Evolutionary conservation across 2,888 invertebrate species (phyloP), one percentile per base, ranked within the genome.

Genomic region (Caenorhabditis imperialis): DNA sequence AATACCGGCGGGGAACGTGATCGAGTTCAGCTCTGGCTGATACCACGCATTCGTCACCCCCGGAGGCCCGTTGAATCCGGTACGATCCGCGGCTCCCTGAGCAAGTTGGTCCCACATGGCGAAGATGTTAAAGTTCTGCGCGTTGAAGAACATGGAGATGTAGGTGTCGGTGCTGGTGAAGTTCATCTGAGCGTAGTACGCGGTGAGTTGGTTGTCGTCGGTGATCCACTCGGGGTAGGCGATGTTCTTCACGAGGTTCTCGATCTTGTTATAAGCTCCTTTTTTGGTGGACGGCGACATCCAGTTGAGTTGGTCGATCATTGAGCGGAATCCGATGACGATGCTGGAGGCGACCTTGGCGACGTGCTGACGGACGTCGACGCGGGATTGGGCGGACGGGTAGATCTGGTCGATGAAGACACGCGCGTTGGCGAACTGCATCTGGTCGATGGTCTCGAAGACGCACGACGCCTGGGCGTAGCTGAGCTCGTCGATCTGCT

Each of bases 1-100:
- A 54, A 85, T 85, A 38, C 79, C 86, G 25, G 84, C 80, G 8
- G 86, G 86, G 77, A 86, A 82, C 1, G 86, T 85, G 70, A 86
- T 85, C 12, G 85, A 84, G 69, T 86, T 86, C 23, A 81, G 38
- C 44, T 82, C 80, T 20, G 83, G 82, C 61, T 85, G 80, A 42
- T 81, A 81, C 81, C 81, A 81, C 27, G 81, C 81, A 45, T 81
- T 81, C 5, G 78, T 78, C 30, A 75, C 57, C 54, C 79, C 81
- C 14, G 81, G 81, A 7, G 81, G 77, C 33, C 81, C 81, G 25
- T 76, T 75, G 73, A 81, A 81, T 20, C 54, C 78, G 3, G 51
- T 65, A 23, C 81, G 44, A 38, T 75, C 65, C 20, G 79, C 74
- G 1, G 73, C 25, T 47, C 75, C 76, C 16, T 58, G 70, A 7